Conservation (phyloP, 2,113 vertebrate species). For the Paratilapia polleni region DNA sequence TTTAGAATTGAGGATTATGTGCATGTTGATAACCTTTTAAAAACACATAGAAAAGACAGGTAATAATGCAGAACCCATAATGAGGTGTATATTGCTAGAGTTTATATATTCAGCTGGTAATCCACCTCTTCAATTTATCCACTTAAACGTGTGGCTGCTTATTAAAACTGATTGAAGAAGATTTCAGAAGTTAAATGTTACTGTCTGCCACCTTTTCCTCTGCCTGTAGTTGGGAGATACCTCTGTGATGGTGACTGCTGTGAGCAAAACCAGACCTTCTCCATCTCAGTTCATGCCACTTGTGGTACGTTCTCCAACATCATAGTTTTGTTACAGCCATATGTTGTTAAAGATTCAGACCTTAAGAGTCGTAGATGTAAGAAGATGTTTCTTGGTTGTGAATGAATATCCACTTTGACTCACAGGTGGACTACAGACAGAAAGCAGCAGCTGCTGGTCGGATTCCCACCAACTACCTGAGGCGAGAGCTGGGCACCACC, state of each 20-base stretch:
- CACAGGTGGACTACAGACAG: conserved; percentile 96
- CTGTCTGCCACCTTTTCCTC: background rate
- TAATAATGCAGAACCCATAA: background rate
- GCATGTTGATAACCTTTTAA: background rate
- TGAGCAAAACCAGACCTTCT: conserved; percentile 94
- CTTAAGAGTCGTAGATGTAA: fast-evolving
- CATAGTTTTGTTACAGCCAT: background rate
- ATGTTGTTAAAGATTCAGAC: background rate
- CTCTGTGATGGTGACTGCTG: conserved; percentile 96
- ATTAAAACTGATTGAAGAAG: background rate
- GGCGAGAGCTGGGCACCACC: conserved; percentile 90
- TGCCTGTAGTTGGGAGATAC: conserved; percentile 89
- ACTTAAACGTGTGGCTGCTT: background rate
- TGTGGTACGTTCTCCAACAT: conserved; percentile 84
- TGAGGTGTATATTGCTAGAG: background rate
- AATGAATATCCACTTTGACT: conserved; percentile 4
- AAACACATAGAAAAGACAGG: background rate
- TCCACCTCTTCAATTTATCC: too few species aligned
- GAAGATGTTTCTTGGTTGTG: background rate
- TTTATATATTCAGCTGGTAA: background rate
- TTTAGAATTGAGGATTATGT: background rate
- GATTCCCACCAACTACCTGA: conserved; percentile 96
- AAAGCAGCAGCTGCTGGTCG: conserved; percentile 97
- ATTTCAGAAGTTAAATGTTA: background rate
- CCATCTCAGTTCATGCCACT: conserved; percentile 94